Evolutionary conservation across 2,113 vertebrate species (phyloP).

Genomic region (Apaloderma vittatum): DNA sequence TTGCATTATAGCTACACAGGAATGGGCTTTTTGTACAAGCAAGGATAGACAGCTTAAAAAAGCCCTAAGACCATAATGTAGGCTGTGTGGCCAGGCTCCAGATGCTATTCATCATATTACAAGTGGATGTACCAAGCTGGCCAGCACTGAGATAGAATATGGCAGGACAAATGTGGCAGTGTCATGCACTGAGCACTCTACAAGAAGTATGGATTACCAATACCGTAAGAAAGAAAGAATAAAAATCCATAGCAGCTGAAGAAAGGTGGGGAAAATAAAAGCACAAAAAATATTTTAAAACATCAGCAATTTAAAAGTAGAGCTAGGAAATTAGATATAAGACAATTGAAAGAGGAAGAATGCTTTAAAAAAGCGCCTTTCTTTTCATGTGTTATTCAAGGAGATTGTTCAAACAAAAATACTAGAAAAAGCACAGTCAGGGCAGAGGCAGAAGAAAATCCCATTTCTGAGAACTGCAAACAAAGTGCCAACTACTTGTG

Average conservation of each 20-base stretch:
- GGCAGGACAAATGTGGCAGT: background rate
- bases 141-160: background rate
- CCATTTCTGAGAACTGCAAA: background rate
- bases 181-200: background rate
- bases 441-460: background rate
- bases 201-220: background rate
- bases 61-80: background rate
- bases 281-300: background rate
- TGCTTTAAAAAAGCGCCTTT: rapidly evolving
- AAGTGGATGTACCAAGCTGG: conserved; percentile 10
- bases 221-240: too few relatives aligned
- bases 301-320: background rate
- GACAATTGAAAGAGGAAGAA: background rate
- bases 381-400: background rate
- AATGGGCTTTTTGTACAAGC: background rate
- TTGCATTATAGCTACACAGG: background rate
- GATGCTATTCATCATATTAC: conserved; percentile 23
- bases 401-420: background rate
- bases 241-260: background rate
- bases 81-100: conserved; percentile 21
- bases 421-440: background rate
- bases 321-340: background rate
- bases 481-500: background rate
- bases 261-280: background rate
- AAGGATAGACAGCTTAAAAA: conserved; percentile 27